phyloP scores from a whole-genome alignment of 2,888 invertebrate species.

The Leptopilina myrica region DNA sequence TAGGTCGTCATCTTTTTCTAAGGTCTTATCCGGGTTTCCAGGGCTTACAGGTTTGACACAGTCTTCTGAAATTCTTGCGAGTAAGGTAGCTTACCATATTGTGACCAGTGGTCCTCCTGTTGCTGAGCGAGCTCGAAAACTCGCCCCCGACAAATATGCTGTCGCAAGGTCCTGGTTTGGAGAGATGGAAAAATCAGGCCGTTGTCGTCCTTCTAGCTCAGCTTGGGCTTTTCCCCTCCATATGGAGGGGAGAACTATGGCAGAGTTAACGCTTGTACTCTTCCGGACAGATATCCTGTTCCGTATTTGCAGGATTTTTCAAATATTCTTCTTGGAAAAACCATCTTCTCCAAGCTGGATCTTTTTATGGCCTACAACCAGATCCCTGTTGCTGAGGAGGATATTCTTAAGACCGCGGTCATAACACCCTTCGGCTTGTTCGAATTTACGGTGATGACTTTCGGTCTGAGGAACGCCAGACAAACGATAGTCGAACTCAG shows the following conservation, averaged over 20 bases:
- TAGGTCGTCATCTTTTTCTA: too few relatives aligned
- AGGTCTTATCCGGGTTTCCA: too few relatives aligned
- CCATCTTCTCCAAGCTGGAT: background rate
- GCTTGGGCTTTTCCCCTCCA: constrained; percentile 73
- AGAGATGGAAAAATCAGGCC: constrained; percentile 68
- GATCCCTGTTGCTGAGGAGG: constrained; percentile 44
- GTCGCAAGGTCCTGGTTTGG: constrained; percentile 46
- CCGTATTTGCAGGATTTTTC: constrained; percentile 30
- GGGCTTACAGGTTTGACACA: too few relatives aligned
- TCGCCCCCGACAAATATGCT: too few relatives aligned
- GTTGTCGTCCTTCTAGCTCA: constrained; percentile 73
- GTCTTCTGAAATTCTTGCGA: too few relatives aligned
- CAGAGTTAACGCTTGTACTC: constrained; percentile 60
- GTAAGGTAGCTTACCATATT: too few relatives aligned
- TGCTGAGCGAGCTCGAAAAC: too few relatives aligned
- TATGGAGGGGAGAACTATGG: constrained; percentile 64
- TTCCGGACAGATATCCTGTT: constrained; percentile 65
- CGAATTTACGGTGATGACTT: background rate
- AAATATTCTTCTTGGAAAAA: background rate
- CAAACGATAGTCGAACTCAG: constrained; percentile 43
- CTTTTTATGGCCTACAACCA: constrained; percentile 27
- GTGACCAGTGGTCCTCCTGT: too few relatives aligned
- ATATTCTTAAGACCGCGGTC: constrained; percentile 62
- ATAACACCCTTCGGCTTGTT: constrained; percentile 45
- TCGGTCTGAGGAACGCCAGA: constrained; percentile 49